A percentile compares a stretch with the other conserved stretches of the same genome.
phyloP scores from a whole-genome alignment of 2,888 invertebrate genomes.

The Osmoderma eremita region DNA sequence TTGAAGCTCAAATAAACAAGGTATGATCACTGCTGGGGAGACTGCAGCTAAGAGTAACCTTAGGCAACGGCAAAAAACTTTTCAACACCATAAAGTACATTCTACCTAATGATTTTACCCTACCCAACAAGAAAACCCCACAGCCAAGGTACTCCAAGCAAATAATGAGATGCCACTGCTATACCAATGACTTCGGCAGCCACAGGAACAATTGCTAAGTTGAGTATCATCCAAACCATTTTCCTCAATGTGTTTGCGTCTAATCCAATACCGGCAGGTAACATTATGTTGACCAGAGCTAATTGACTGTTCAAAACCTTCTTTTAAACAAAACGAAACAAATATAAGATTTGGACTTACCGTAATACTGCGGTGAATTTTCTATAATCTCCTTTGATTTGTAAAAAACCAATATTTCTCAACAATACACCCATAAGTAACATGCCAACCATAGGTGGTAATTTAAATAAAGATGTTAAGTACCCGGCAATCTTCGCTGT shows the following conservation, averaged over 20 bases:
- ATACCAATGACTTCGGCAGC: slow-evolving; percentile 68
- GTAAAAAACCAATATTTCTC: slow-evolving; percentile 64
- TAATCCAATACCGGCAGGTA: slow-evolving; percentile 73
- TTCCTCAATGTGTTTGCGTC: slow-evolving; percentile 69
- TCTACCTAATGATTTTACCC: slow-evolving; percentile 49
- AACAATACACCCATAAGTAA: slow-evolving; percentile 69
- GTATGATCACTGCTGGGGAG: slow-evolving; percentile 80
- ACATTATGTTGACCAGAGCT: slow-evolving; percentile 73
- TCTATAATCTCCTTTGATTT: slow-evolving; percentile 63
- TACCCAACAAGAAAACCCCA: slow-evolving; percentile 70
- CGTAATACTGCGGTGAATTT: slow-evolving; percentile 65
- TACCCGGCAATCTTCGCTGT: slow-evolving; percentile 52
- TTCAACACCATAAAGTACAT: slow-evolving; percentile 52
- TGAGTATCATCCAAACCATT: slow-evolving; percentile 67
- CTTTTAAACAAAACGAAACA: slow-evolving; percentile 18
- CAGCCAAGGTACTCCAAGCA: slow-evolving; percentile 70
- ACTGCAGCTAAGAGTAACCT: slow-evolving; percentile 75
- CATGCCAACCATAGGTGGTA: slow-evolving; percentile 73
- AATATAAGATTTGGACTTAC: slow-evolving; percentile 54
- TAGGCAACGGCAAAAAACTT: slow-evolving; percentile 49
- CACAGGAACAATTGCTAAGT: slow-evolving; percentile 71
- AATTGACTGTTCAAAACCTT: slow-evolving; percentile 68
- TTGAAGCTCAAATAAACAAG: slow-evolving; percentile 72
- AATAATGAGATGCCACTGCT: slow-evolving; percentile 65
- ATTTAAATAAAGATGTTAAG: slow-evolving; percentile 47